Evolutionary conservation across 1,140 invertebrate genomes (phyloP).

Genomic region (Drosophila saltans): DNA sequence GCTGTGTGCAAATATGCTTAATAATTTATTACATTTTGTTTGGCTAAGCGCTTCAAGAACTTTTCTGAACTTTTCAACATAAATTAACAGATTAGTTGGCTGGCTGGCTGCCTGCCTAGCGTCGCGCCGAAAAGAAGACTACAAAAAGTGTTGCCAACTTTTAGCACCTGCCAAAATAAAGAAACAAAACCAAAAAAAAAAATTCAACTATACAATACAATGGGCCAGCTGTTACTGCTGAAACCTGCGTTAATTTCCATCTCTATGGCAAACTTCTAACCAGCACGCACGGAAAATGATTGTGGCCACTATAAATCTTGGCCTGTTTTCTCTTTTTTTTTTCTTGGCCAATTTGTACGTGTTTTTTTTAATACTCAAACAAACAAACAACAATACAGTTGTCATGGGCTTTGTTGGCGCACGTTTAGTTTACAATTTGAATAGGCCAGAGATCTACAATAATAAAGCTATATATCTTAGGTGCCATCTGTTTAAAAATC

Average conservation of each 20-base stretch:
- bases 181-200: constrained; percentile 13
- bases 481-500: no score
- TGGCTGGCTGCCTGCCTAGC: constrained; percentile 55
- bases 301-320: constrained; percentile 67
- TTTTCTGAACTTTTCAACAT: constrained; percentile 74
- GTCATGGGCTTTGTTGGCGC: neutral
- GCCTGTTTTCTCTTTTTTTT: constrained; percentile 1
- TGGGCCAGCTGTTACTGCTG: constrained; percentile 23
- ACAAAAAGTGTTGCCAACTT: constrained; percentile 27
- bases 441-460: neutral
- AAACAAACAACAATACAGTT: neutral
- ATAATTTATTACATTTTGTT: constrained; percentile 80
- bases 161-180: constrained; percentile 36
- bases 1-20: constrained; percentile 66
- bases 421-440: neutral
- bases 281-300: constrained; percentile 43
- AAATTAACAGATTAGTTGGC: constrained; percentile 79
- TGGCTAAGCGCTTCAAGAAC: constrained; percentile 68
- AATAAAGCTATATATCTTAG: no score
- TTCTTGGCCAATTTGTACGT: constrained; percentile 65
- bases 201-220: constrained; percentile 8
- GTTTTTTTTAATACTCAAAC: constrained; percentile 12
- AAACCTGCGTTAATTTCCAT: constrained; percentile 45
- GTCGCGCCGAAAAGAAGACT: constrained; percentile 31
- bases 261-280: constrained; percentile 41